Evolutionary conservation across 23 tunicate species (phyloP), one percentile per base, ranked within the genome.

Genomic region (Halocynthia aurantium): DNA sequence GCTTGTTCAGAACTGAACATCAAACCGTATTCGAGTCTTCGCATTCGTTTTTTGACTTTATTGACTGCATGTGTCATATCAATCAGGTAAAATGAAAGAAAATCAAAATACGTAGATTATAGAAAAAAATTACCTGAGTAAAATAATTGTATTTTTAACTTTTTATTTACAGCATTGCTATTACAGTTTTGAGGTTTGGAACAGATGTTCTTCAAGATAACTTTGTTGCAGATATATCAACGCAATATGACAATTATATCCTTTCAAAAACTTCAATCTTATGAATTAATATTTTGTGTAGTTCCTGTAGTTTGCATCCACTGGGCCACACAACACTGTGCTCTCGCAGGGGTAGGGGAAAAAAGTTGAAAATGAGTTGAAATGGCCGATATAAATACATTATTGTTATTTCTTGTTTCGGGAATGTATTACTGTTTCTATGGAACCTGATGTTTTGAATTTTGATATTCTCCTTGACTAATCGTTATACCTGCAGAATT

Each of bases 231-330:
- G 85, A 84, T 49, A 80, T 89, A 19, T 89, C 96, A 70, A 84
- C 96, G 50, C 87, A 89, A 80, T 89, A 89, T 62, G 81, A 85
- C n/a, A 89, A 89, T 67, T 84, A 89, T 89, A 89, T 89, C 96
- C 96, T 89, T 89, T 81, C 6, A 31, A 31, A 31, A 31, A 0
- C 44, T 4, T 31, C 44, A 31, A 31, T 31, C 44, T 4, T 31
- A 31, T 31, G 44, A 31, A 31, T 31, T 31, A 31, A 31, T 31
- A 31, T 31, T 1, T 58, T 58, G 63, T 58, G 63, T 13, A 13
- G 2, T 2, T 58, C 63, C n/a, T n/a, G 15, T 58, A 13, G n/a
- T 58, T 13, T 4, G n/a, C 63, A 13, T 1, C 63, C 15, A 58
- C n/a, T 58, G 15, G n/a, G n/a, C n/a, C 63, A 58, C 62, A 57